Evolutionary conservation across 2,797 vertebrate species (phyloP).

Genomic region (Microctenopoma lineatum): DNA sequence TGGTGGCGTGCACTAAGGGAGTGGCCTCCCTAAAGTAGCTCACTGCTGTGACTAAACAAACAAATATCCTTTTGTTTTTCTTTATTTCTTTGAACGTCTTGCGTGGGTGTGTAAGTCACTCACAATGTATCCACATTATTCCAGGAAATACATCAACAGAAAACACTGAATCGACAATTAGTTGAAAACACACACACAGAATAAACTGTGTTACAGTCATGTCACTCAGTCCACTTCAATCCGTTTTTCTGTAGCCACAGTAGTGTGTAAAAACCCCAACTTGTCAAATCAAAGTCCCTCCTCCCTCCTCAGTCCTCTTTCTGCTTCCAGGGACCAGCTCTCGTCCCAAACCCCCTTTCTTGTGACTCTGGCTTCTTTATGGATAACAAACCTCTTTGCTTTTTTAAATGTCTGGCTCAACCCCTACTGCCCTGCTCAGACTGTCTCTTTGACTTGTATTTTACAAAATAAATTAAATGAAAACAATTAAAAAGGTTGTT

Average conservation of each 20-base stretch:
- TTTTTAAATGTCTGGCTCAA: constrained; percentile 69
- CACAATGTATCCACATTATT: constrained; percentile 17
- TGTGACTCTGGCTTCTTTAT: constrained; percentile 80
- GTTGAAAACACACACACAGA: neutral
- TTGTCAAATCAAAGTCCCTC: constrained; percentile 53
- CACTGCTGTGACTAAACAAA: constrained; percentile 95
- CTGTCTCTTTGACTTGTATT: constrained; percentile 75
- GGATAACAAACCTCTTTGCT: constrained; percentile 79
- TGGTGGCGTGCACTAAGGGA: constrained; percentile 66
- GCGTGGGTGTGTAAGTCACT: constrained; percentile 45
- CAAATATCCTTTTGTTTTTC: constrained; percentile 76
- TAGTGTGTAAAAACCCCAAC: constrained; percentile 82
- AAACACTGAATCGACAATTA: constrained; percentile 18
- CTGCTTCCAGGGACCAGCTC: constrained; percentile 70
- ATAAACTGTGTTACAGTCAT: constrained; percentile 10
- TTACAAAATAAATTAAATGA: constrained; percentile 8
- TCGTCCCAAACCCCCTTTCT: constrained; percentile 48
- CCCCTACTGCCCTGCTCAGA: constrained; percentile 58
- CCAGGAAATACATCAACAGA: constrained; percentile 21
- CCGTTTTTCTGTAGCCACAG: constrained; percentile 79
- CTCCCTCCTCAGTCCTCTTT: constrained; percentile 48
- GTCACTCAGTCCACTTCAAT: constrained; percentile 16
- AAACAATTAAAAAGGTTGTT: neutral
- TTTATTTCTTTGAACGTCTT: constrained; percentile 73
- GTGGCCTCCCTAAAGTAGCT: constrained; percentile 78